phyloP scores from a whole-genome alignment of 2,888 invertebrate species.

The Cryptocephalus primarius region DNA sequence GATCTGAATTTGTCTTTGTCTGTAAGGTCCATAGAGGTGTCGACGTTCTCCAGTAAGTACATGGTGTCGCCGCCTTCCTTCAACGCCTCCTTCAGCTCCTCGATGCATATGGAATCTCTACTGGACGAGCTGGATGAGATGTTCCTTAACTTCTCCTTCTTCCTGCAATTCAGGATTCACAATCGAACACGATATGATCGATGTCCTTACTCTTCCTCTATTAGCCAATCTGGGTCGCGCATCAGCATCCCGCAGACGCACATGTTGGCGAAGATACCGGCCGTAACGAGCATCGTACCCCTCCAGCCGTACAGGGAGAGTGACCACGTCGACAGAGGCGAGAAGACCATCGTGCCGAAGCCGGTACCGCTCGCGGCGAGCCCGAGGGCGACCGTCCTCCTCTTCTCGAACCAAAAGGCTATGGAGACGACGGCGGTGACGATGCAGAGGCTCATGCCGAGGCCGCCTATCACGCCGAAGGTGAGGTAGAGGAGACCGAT shows the following conservation, averaged over 20 bases:
- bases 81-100: conserved; percentile 55
- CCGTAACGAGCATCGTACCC: conserved; percentile 68
- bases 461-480: conserved; percentile 74
- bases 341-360: conserved; percentile 81
- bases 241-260: conserved; percentile 79
- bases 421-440: conserved; percentile 86
- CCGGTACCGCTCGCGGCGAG: conserved; percentile 84
- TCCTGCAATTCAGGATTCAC: conserved; percentile 4
- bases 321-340: conserved; percentile 71
- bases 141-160: conserved; percentile 2
- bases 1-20: conserved; percentile 51
- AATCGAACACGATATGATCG: background rate
- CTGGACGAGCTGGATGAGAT: background rate
- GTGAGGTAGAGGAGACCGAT: conserved; percentile 74
- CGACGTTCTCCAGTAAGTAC: conserved; percentile 50
- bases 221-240: conserved; percentile 81
- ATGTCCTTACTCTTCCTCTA: conserved; percentile 42
- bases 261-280: conserved; percentile 74
- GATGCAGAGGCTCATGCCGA: conserved; percentile 76
- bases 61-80: conserved; percentile 59
- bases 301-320: conserved; percentile 74
- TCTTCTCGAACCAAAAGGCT: conserved; percentile 87
- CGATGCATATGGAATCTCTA: conserved; percentile 29
- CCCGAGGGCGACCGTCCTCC: conserved; percentile 75
- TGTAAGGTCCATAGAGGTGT: conserved; percentile 41